Evolutionary conservation across 1,140 invertebrate genomes (phyloP).

Genomic region (Pararge aegeria): DNA sequence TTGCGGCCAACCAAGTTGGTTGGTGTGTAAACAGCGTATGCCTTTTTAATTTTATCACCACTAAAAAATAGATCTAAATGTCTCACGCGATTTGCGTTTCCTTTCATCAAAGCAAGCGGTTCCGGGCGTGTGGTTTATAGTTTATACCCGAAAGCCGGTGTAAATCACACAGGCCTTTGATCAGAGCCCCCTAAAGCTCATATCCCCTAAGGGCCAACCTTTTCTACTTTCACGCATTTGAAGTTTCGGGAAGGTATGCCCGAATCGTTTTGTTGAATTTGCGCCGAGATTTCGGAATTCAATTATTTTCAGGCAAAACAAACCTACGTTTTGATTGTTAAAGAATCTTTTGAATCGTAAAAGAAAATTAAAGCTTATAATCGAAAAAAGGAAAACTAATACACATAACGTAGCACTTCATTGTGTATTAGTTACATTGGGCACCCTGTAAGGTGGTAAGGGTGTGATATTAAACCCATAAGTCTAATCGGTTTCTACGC

Average conservation of each 20-base stretch:
- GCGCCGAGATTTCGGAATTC: slow-evolving; percentile 2
- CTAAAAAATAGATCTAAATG: slow-evolving; percentile 30
- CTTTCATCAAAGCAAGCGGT: slow-evolving; percentile 37
- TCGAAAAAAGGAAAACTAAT: too few species aligned
- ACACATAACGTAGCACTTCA: too few species aligned
- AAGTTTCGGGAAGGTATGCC: slow-evolving; percentile 21
- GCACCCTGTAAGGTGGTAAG: too few species aligned
- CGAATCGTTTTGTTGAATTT: slow-evolving; percentile 17
- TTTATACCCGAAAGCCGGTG: slow-evolving; percentile 40
- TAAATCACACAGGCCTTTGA: slow-evolving; percentile 53
- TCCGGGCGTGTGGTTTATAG: slow-evolving; percentile 50
- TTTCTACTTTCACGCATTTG: slow-evolving; percentile 35
- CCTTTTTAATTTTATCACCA: slow-evolving; percentile 29
- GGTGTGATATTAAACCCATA: too few species aligned
- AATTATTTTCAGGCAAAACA: slow-evolving; percentile 11
- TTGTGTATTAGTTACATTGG: too few species aligned
- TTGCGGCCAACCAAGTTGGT: neutral
- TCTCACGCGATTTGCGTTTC: slow-evolving; percentile 26
- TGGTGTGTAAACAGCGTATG: neutral
- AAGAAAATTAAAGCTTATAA: too few species aligned
- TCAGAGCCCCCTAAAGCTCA: slow-evolving; percentile 32
- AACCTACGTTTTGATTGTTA: too few species aligned
- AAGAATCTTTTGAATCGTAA: too few species aligned
- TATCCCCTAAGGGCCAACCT: slow-evolving; percentile 27
- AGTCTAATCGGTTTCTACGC: too few species aligned